phyloP scores from a whole-genome alignment of 2,797 vertebrate species.

The Myotis vivesi region DNA sequence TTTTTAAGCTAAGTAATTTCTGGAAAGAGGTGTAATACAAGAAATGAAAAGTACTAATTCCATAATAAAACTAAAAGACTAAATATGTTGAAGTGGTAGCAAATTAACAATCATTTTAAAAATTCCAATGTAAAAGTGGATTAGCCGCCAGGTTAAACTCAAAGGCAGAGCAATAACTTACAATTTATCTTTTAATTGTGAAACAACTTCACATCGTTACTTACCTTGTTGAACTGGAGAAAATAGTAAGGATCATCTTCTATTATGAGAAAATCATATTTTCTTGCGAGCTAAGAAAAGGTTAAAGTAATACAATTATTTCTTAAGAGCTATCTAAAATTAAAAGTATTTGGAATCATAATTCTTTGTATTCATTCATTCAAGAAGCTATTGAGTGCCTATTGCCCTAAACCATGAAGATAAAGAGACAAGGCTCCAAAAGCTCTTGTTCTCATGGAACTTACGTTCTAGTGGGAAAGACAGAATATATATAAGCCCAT shows the following conservation, averaged over 20 bases:
- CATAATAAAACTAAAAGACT: neutral
- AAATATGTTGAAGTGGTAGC: neutral
- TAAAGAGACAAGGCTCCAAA: neutral
- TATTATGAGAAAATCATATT: slow-evolving; percentile 91
- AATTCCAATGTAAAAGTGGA: neutral
- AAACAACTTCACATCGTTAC: neutral
- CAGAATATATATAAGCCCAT: neutral
- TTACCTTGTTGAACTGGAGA: slow-evolving; percentile 90
- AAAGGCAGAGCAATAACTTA: neutral
- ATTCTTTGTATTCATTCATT: neutral
- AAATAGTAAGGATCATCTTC: slow-evolving; percentile 94
- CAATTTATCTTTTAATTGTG: neutral
- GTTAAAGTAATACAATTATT: slow-evolving; percentile 28
- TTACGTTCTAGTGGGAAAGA: neutral
- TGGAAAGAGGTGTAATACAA: neutral
- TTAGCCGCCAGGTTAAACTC: neutral
- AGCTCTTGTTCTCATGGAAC: neutral
- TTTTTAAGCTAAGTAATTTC: slow-evolving; percentile 11
- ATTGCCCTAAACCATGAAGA: neutral
- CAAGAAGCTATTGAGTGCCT: neutral
- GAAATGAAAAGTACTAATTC: neutral
- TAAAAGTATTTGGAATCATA: neutral
- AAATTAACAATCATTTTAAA: neutral
- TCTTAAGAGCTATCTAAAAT: neutral
- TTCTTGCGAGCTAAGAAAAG: slow-evolving; percentile 86